Base-by-base conservation (phyloP, 2,113 vertebrate species). In the Colistium nudipinnis region DNA sequence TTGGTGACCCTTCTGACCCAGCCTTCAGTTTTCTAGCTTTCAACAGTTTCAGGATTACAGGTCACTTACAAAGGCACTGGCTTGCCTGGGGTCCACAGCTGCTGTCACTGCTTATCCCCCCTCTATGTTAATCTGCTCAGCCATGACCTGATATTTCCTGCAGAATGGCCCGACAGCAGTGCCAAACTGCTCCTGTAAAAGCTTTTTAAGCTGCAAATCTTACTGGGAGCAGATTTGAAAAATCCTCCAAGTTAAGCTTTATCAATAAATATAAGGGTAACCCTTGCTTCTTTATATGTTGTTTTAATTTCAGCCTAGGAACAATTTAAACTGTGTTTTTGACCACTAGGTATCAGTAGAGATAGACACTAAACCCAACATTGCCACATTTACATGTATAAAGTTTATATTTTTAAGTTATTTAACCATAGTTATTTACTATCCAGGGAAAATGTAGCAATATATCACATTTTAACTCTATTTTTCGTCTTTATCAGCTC, bases 101-200 rank as follows among this genome's bases (percentile, higher is more conserved):
- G 81, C 74, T 78, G 62, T 76, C 70, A 41, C 72, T 56, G 83
- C 86, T 88, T 82, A 90, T 89, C 81, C 81, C 71, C n/a, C 64
- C 7, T 74, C 63, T 36, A 53, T 59, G 77, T 73, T 89, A 89
- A 91, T 89, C 91, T 89, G 62, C 78, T 83, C 55, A 74, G 81
- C 82, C 82, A 10, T 74, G 77, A 81, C 64, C 81, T 67, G 59
- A 56, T 81, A 78, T 86, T 78, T 67, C 49, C 69, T 84, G 72
- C 73, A 80, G 62, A 48, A 67, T 47, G 67, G 81, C 43, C n/a
- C 62, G 67, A 31, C 48, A 54, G 67, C 41, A 71, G 54, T 24
- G 62, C 41, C 14, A 27, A 22, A 3, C 36, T 33, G 51, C 51
- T 66, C 30, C 60, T 70, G 33, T 74, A 69, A 86, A 80, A 76